Percentiles rank a stretch among this genome's conserved stretches.
These are phyloP conservation scores for Leptura quadrifasciata DNA, from an alignment of 2,888 invertebrate genomes.

Conservation along the genomic window DNA sequence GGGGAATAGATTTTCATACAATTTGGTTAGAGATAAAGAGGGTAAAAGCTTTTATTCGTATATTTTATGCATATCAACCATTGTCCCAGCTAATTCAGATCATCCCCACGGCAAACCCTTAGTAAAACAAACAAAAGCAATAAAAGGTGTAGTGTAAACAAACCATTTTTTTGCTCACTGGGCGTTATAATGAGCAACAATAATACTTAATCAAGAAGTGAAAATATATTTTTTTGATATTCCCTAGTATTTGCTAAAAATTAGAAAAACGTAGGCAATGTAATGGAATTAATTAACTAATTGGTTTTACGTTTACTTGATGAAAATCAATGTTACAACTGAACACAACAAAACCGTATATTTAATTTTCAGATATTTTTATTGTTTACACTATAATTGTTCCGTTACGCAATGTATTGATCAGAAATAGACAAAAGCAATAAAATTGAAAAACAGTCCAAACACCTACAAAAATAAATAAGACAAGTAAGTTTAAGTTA, in stretches of 20 bases:
- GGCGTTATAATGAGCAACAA: neutral
- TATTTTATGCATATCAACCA: conserved; percentile 32
- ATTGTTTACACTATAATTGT: too few species aligned
- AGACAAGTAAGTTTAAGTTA: too few species aligned
- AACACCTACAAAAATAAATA: too few species aligned
- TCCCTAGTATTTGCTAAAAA: neutral
- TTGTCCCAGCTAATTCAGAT: conserved; percentile 32
- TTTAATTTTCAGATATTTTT: too few species aligned
- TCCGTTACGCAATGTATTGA: too few species aligned
- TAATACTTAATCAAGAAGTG: conserved; percentile 2
- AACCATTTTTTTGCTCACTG: conserved; percentile 23
- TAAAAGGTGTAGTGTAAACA: conserved; percentile 36
- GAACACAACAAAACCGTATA: too few species aligned
- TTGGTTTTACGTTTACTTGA: too few species aligned
- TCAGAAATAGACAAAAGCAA: too few species aligned
- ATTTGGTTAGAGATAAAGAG: conserved; percentile 23
- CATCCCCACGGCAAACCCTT: conserved; percentile 15
- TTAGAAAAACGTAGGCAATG: too few species aligned
- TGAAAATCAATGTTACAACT: too few species aligned
- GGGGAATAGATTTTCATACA: neutral
- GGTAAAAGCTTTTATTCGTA: conserved; percentile 21
- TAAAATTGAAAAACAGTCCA: too few species aligned
- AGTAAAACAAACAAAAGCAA: conserved; percentile 33
- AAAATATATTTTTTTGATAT: neutral
- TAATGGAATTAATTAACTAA: too few species aligned